A percentile compares a stretch with the other conserved stretches of the same genome.
These are phyloP conservation scores for Eleginops maclovinus DNA, from an alignment of 2,113 vertebrate species.

Conservation along the genomic window DNA sequence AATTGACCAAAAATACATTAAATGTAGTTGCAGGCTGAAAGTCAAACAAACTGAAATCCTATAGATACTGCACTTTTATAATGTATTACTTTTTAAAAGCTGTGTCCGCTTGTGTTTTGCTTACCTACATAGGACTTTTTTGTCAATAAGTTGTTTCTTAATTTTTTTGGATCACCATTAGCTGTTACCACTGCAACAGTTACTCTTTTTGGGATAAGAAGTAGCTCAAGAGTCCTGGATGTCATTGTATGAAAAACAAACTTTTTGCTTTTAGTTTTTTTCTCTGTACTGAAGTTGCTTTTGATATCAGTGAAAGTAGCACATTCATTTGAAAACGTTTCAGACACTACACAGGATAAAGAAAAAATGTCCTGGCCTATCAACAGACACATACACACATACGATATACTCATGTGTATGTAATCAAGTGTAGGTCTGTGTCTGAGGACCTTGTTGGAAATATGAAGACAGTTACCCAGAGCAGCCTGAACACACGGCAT, in stretches of 20 bases:
- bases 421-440: neutral
- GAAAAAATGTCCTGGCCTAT: neutral
- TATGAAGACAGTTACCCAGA: slow-evolving; percentile 43
- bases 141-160: neutral
- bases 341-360: neutral
- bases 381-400: slow-evolving; percentile 5
- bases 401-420: neutral
- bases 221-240: neutral
- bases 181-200: neutral
- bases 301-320: neutral
- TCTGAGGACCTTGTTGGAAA: neutral
- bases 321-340: slow-evolving; percentile 1
- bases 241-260: neutral
- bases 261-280: neutral
- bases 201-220: neutral
- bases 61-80: neutral
- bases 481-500: slow-evolving; percentile 65
- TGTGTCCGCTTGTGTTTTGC: neutral
- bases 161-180: neutral
- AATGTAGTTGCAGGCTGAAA: neutral
- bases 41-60: too few relatives aligned
- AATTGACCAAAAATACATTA: neutral
- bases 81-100: neutral
- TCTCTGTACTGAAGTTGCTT: neutral
- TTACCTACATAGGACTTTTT: neutral